These are phyloP conservation scores for Blastobasis adustella DNA, from an alignment of 2,888 invertebrate genomes.

Conservation along the genomic window DNA sequence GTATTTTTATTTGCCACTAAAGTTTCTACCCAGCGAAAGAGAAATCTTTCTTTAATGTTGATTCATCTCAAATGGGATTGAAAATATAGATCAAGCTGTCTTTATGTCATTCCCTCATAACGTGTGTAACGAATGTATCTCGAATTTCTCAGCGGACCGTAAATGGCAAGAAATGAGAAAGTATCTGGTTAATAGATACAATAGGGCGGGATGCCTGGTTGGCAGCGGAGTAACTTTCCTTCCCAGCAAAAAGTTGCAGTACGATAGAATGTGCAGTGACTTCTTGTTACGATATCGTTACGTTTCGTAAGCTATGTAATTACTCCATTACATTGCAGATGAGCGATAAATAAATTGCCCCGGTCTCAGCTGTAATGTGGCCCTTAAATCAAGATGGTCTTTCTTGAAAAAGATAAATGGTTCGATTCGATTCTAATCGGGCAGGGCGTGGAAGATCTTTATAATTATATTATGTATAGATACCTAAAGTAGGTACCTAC, in stretches of 20 bases:
- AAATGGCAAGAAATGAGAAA: slow-evolving; percentile 71
- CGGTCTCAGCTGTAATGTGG: slow-evolving; percentile 25
- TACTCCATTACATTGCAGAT: slow-evolving; percentile 44
- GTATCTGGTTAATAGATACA: slow-evolving; percentile 70
- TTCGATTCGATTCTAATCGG: slow-evolving; percentile 21
- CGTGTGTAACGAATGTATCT: slow-evolving; percentile 11
- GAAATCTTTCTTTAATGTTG: too few relatives aligned
- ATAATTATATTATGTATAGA: too few relatives aligned
- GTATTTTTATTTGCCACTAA: too few relatives aligned
- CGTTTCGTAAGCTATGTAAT: slow-evolving; percentile 60
- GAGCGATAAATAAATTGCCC: slow-evolving; percentile 32
- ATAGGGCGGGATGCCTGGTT: slow-evolving; percentile 60
- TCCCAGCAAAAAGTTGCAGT: slow-evolving; percentile 54
- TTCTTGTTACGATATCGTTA: slow-evolving; percentile 28
- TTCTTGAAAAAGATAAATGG: slow-evolving; percentile 6
- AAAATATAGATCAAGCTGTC: too few relatives aligned
- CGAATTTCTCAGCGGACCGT: slow-evolving; percentile 64
- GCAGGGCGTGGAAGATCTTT: too few relatives aligned
- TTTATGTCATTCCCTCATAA: slow-evolving; percentile 8
- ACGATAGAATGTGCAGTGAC: slow-evolving; percentile 41
- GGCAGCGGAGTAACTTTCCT: slow-evolving; percentile 62
- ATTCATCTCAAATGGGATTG: too few relatives aligned
- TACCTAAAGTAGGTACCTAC: too few relatives aligned
- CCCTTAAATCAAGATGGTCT: slow-evolving; percentile 31
- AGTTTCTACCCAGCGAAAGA: too few relatives aligned